Evolutionary conservation across 2,888 invertebrate genomes (phyloP), one percentile per base, ranked within the genome.

Genomic region (Idaea aversata): DNA sequence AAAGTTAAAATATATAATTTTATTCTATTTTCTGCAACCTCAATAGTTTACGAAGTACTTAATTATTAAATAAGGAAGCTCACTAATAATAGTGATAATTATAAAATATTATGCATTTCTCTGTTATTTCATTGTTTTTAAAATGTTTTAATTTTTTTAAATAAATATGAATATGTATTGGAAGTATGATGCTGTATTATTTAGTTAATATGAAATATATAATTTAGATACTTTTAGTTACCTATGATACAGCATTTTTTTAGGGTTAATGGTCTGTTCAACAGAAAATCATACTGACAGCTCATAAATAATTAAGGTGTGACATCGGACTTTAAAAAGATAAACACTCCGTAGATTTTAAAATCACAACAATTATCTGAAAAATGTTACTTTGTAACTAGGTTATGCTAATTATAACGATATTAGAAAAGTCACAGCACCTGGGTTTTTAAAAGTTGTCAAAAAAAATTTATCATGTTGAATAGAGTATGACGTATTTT

Each of bases 31-130:
- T 64, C 62, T 62, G 62, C 62, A 68, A 72, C 67, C 63, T 68
- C 70, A 73, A 76, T 80, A 81, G 78, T 75, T 75, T 78, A 72
- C 47, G 79, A 70, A 73, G 69, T 77, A 80, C 80, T 79, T 81
- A 80, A 73, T 75, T 78, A 79, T 78, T 77, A 79, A 70, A 67
- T 90, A 91, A 88, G 89, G 82, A 88, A 82, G 90, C 91, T 92
- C 91, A 91, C 85, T 89, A 84, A 86, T 69, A 75, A 78, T 84
- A 83, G 77, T 77, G 75, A 77, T 78, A 65, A 59, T 64, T 70
- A 66, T 65, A 34, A 58, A 68, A 67, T 67, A 69, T 71, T 66
- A 64, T 57, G 5, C 65, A 60, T 72, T 59, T 34, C 68, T 16
- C 15, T 58, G 47, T 47, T 47, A 10, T 47, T 47, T 47, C 4